These are phyloP conservation scores for Anoplopoma fimbria DNA, from an alignment of 2,113 vertebrate genomes.

Conservation along the genomic window DNA sequence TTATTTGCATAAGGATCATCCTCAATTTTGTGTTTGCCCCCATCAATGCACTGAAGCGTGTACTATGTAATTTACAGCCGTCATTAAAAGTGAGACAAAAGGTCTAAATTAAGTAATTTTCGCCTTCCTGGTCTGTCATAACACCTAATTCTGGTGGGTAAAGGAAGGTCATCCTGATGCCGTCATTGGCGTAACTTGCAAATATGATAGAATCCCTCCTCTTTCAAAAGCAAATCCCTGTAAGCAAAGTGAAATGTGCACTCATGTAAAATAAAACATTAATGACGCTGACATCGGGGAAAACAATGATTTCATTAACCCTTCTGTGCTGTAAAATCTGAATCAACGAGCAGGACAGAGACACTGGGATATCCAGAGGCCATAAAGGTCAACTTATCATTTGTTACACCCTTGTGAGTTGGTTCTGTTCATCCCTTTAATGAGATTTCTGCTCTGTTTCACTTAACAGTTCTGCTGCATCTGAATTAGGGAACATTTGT, in stretches of 20 bases:
- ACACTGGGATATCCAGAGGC: conserved; percentile 28
- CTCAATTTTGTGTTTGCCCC: conserved; percentile 32
- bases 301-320: conserved; percentile 64
- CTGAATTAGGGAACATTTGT: conserved; percentile 45
- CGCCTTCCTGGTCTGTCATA: too few relatives aligned
- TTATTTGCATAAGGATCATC: conserved; percentile 28
- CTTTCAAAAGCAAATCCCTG: conserved; percentile 26
- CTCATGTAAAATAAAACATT: conserved; percentile 55
- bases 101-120: conserved; percentile 51
- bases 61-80: conserved; percentile 58
- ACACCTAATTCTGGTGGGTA: too few relatives aligned
- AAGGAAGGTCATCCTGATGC: too few relatives aligned
- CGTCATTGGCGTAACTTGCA: neutral
- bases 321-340: conserved; percentile 46
- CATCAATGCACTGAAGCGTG: conserved; percentile 47
- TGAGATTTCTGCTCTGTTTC: conserved; percentile 75
- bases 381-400: conserved; percentile 68
- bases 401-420: conserved; percentile 63
- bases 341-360: conserved; percentile 14
- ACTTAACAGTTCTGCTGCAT: conserved; percentile 53
- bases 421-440: conserved; percentile 56
- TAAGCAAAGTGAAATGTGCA: neutral
- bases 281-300: conserved; percentile 29
- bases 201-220: neutral
- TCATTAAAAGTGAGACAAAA: conserved; percentile 43